Conservation (phyloP, 2,888 invertebrate genomes). For the Coelogynopora nodosa region DNA sequence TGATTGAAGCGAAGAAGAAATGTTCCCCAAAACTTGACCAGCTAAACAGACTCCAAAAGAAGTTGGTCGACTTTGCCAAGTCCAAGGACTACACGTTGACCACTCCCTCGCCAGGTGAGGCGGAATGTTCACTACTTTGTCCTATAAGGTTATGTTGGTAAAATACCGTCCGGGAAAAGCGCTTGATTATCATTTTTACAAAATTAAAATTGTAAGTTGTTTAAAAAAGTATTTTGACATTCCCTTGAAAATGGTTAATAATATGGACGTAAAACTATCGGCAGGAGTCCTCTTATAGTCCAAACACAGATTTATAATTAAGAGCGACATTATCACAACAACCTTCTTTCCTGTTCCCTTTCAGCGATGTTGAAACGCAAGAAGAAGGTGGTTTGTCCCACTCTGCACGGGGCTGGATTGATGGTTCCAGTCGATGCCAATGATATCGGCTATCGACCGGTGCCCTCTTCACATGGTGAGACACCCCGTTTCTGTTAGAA, state of each 20-base stretch:
- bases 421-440: slow-evolving; percentile 76
- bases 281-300: no score
- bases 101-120: not conserved
- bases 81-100: not conserved
- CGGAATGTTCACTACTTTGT: no score
- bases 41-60: not conserved
- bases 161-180: no score
- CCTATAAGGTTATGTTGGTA: no score
- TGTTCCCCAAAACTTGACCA: not conserved
- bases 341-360: no score
- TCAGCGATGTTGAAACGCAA: slow-evolving; percentile 26
- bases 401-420: slow-evolving; percentile 69
- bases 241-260: no score
- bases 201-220: not conserved
- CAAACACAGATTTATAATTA: no score
- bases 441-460: slow-evolving; percentile 76
- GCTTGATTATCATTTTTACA: no score
- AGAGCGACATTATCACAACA: no score
- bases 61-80: not conserved
- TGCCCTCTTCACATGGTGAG: slow-evolving; percentile 67
- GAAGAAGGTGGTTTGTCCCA: slow-evolving; percentile 38
- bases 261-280: no score
- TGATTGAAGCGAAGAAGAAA: not conserved
- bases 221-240: no score
- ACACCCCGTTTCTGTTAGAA: no score